Conservation (phyloP, 2,113 vertebrate genomes). For the Cynoglossus semilaevis region DNA sequence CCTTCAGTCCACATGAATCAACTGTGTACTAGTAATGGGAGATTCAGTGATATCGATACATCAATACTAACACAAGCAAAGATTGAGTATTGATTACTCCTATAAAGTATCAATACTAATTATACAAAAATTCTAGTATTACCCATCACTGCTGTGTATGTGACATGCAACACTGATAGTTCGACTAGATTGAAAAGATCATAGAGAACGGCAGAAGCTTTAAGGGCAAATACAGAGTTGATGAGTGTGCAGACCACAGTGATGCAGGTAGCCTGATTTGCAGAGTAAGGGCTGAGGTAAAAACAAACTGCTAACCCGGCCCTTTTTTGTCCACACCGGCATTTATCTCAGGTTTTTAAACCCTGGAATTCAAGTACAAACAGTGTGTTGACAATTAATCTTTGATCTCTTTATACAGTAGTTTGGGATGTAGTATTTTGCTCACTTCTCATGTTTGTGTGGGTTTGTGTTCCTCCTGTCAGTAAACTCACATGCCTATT, state of each 20-base stretch:
- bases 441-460: background rate
- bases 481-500: too few relatives aligned
- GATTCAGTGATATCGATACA: too few relatives aligned
- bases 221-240: background rate
- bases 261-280: slow-evolving; percentile 1
- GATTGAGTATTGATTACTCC: too few relatives aligned
- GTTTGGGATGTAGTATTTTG: background rate
- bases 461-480: background rate
- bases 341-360: slow-evolving; percentile 1
- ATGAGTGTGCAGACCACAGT: slow-evolving; percentile 7
- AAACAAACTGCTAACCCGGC: slow-evolving; percentile 8
- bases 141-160: too few relatives aligned
- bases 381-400: background rate
- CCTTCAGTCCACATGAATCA: too few relatives aligned
- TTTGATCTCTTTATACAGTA: background rate
- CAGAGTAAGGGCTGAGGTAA: slow-evolving; percentile 13
- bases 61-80: too few relatives aligned
- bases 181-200: background rate
- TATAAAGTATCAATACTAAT: too few relatives aligned
- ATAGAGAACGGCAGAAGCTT: background rate
- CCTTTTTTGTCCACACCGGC: slow-evolving; percentile 27
- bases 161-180: background rate
- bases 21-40: too few relatives aligned
- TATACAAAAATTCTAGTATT: too few relatives aligned
- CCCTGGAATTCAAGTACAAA: background rate